Evolutionary conservation across 2,797 vertebrate species (phyloP), one percentile per base, ranked within the genome.

Genomic region (Peromyscus attwateri): DNA sequence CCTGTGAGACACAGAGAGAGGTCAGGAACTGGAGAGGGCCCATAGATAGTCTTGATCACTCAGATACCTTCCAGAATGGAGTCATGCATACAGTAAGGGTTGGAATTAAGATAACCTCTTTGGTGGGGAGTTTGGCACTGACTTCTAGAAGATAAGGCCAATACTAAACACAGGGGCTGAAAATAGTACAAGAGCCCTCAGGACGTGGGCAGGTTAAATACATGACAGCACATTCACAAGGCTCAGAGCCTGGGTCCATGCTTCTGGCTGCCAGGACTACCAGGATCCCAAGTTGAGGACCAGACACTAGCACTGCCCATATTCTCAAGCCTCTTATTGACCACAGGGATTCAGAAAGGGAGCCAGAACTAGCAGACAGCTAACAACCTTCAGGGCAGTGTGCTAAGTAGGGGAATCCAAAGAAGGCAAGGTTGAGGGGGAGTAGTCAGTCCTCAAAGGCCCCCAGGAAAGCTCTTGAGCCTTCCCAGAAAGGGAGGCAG

Each of bases 1-100:
- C 98, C 99, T 99, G 96, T 0, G 97, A 46, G 84, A 90, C 62
- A 92, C 55, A 79, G 21, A 40, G 27, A 88, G 66, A 6, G 70
- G 12, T 52, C 19, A 95, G 68, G 71, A 73, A 27, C 4, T 0
- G 21, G 71, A 29, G 49, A 34, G 43, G 17, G 34, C 13, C 29
- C 9, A 6, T 3, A 2, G 29, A 19, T 1, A 34, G 21, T 27
- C 23, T 27, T 40, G 60, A 1, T 37, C 10, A 6, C n/a, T n/a
- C 29, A 64, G 23, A 57, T 19, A 21, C 17, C 12, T 46, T 60
- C 60, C 34, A 27, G 10, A 7, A 57, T 0, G 1, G 13, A 40
- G 52, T 16, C 66, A 17, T 6, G 1, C 7, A 7, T 5, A 23
- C 1, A 21, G 14, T 37, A 60, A 27, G 25, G 40, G 23, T 49